Base-by-base conservation (phyloP, 2,888 invertebrate species). In the Drosophila ezoana region DNA sequence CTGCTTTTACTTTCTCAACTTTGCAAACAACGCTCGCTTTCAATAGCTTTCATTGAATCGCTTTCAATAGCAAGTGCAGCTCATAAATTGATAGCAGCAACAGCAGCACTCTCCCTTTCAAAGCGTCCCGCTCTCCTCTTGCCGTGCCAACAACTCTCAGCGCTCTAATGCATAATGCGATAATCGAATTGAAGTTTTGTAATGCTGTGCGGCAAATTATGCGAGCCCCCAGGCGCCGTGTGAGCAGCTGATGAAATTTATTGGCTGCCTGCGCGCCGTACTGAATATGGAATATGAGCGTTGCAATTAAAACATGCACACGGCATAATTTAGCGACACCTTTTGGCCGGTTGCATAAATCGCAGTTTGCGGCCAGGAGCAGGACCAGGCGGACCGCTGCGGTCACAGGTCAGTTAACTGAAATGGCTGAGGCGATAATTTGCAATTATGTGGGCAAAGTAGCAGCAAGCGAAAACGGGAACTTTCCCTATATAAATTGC, bases 271-370 rank as follows among this genome's bases (percentile, higher is more conserved):
- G 13, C 65, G 60, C 10, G 8, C 43, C 44, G 35, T 52, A 16
- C 73, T 73, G 77, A 86, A 83, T 81, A 62, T 65, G 79, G 78
- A 63, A 82, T 80, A 83, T 76, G 78, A 74, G 65, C 58, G 68
- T 35, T 59, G 75, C 87, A 88, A 88, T 83, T 88, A 83, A 81
- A 81, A 80, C 76, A 52, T 71, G 88, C 80, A 82, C 88, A 69
- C 72, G 86, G 83, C 86, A 86, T 82, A 82, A 88, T 82, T 88
- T 73, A 88, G 81, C 63, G 61, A 64, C 81, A 88, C 73, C 80
- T 76, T 76, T 62, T 76, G 76, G 68, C 61, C 63, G 66, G 67
- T 57, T 47, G 54, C 49, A 75, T 84, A 87, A 81, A 84, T 87
- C 64, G 57, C 52, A 35, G 28, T 43, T 20, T n/a, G 10, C 18